Conservation (phyloP, 2,888 invertebrate species). For the Monoplex corrugatus region DNA sequence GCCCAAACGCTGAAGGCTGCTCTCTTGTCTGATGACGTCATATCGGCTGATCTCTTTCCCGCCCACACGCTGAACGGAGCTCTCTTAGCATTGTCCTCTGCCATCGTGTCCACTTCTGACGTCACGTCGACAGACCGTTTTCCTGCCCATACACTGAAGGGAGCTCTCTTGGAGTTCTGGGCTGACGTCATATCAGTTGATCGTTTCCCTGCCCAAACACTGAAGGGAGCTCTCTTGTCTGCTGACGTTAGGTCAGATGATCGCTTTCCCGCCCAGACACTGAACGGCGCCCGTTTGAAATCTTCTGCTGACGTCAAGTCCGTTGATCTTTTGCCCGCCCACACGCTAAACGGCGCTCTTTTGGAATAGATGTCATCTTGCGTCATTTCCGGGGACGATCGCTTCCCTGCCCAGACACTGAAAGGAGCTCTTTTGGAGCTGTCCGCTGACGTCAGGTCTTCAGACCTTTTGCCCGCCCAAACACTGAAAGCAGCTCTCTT, state of each 20-base stretch:
- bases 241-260: neutral
- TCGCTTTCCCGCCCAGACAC: constrained; percentile 25
- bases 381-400: no score
- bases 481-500: constrained; percentile 3
- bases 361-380: neutral
- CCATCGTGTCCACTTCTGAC: neutral
- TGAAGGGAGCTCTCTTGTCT: neutral
- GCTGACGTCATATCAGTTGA: neutral
- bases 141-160: constrained; percentile 29
- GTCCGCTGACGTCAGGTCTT: neutral
- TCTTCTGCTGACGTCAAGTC: neutral
- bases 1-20: constrained; percentile 40
- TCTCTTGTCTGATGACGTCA: neutral
- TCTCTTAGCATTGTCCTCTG: neutral
- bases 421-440: neutral
- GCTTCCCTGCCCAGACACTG: neutral
- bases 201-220: neutral
- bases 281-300: constrained; percentile 7
- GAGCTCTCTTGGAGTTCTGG: neutral
- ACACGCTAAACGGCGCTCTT: constrained; percentile 8
- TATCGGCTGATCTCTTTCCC: neutral
- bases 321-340: neutral
- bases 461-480: neutral
- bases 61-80: constrained; percentile 21
- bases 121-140: neutral